Conservation (phyloP, 2,113 vertebrate species). For the Dasyornis broadbenti region DNA sequence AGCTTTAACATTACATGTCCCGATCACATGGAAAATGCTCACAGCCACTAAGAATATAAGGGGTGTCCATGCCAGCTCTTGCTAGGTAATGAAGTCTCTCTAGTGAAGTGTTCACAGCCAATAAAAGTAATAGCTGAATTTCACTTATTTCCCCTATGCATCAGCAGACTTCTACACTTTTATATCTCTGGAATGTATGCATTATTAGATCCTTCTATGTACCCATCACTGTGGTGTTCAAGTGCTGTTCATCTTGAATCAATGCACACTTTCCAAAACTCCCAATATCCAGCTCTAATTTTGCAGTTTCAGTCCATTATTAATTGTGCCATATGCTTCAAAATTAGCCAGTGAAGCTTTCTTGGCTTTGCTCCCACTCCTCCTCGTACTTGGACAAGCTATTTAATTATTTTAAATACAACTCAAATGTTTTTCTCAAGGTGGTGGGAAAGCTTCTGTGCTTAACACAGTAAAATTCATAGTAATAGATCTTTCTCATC, state of each 20-base stretch:
- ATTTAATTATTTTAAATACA: not conserved
- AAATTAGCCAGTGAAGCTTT: slow-evolving; percentile 14
- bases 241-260: not conserved
- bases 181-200: not conserved
- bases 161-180: not conserved
- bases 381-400: not conserved
- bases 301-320: not conserved
- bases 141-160: not conserved
- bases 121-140: slow-evolving; percentile 11
- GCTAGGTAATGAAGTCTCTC: not conserved
- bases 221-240: not conserved
- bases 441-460: not conserved
- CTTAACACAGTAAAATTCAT: not conserved
- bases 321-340: slow-evolving; percentile 39
- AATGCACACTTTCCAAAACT: not conserved
- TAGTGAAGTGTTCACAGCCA: not conserved
- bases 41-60: not conserved
- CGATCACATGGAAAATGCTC: not conserved
- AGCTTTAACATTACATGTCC: not conserved
- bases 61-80: not conserved
- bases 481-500: not conserved
- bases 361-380: not conserved
- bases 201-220: not conserved
- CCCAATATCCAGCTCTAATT: not conserved
- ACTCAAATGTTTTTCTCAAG: not conserved